A percentile compares a stretch with the other conserved stretches of the same genome.
Evolutionary conservation across 2,797 vertebrate species (phyloP).

Genomic region (Xiphophorus birchmanni): DNA sequence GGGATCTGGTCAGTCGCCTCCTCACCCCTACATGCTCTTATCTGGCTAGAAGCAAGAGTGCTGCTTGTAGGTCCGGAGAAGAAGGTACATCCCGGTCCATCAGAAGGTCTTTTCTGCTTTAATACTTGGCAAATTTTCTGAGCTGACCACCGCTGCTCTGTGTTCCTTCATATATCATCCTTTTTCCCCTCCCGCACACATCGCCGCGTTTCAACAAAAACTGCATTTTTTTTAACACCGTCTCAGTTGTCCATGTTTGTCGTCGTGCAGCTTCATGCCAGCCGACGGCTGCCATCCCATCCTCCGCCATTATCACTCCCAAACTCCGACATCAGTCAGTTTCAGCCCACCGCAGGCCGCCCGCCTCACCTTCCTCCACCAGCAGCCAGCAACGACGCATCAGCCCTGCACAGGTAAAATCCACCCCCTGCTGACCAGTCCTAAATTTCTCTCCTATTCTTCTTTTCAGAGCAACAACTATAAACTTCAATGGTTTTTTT

Average conservation of each 20-base stretch:
- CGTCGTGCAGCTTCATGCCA: constrained; percentile 97
- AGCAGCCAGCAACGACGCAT: constrained; percentile 48
- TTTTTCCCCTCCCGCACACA: constrained; percentile 16
- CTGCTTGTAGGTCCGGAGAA: constrained; percentile 87
- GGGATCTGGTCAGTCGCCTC: constrained; percentile 92
- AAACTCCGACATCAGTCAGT: constrained; percentile 56
- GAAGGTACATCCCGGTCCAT: constrained; percentile 80
- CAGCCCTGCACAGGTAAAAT: constrained; percentile 63
- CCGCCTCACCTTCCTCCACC: constrained; percentile 48
- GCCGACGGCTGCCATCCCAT: constrained; percentile 79
- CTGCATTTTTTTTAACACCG: constrained; percentile 20
- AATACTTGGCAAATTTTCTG: neutral
- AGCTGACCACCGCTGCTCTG: constrained; percentile 69
- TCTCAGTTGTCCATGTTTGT: constrained; percentile 95
- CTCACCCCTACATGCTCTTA: constrained; percentile 93
- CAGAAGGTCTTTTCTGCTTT: neutral
- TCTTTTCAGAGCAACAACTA: neutral
- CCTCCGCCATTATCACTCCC: constrained; percentile 43
- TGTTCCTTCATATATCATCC: constrained; percentile 43
- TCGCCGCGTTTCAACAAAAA: constrained; percentile 27
- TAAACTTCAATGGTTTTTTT: neutral
- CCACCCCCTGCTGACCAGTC: too few relatives aligned
- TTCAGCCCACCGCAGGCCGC: constrained; percentile 33
- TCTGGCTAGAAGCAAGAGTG: constrained; percentile 95
- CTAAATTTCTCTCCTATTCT: too few relatives aligned